These are phyloP conservation scores for Trinectes maculatus DNA, from an alignment of 2,113 vertebrate genomes.

Conservation along the genomic window DNA sequence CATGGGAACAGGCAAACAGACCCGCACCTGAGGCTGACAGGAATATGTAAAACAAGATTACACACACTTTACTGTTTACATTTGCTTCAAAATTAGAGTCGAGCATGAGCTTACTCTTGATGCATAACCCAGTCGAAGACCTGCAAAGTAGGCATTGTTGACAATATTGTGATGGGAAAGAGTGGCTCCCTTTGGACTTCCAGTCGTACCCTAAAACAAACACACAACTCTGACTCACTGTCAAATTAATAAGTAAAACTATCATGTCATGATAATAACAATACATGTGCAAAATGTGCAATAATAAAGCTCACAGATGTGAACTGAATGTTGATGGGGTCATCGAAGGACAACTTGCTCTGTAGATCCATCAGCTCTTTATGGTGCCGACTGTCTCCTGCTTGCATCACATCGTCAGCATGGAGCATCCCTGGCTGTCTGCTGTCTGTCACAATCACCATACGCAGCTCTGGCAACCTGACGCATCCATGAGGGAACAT, in stretches of 20 bases:
- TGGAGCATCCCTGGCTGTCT: constrained; percentile 87
- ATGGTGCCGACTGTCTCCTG: constrained; percentile 81
- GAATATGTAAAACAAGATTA: constrained; percentile 1
- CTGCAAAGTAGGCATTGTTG: constrained; percentile 87
- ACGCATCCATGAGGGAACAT: too few relatives aligned
- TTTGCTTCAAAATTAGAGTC: background rate
- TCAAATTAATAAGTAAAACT: background rate
- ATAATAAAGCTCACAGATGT: constrained; percentile 85
- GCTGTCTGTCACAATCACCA: constrained; percentile 84
- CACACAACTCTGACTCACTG: background rate
- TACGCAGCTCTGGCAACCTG: constrained; percentile 89
- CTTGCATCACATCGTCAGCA: constrained; percentile 87
- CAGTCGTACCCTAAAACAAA: constrained; percentile 88
- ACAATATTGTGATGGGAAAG: constrained; percentile 93
- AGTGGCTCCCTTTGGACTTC: constrained; percentile 90
- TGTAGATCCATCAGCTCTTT: constrained; percentile 82
- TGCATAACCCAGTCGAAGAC: constrained; percentile 76
- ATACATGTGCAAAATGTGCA: background rate
- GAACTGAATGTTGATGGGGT: constrained; percentile 94
- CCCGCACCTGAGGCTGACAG: constrained; percentile 70
- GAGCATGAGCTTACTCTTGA: constrained; percentile 77
- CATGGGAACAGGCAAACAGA: constrained; percentile 83
- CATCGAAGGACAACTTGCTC: constrained; percentile 83
- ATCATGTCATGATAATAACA: background rate
- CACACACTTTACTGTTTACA: background rate